phyloP scores from a whole-genome alignment of 2,113 vertebrate species.

The Balaeniceps rex region DNA sequence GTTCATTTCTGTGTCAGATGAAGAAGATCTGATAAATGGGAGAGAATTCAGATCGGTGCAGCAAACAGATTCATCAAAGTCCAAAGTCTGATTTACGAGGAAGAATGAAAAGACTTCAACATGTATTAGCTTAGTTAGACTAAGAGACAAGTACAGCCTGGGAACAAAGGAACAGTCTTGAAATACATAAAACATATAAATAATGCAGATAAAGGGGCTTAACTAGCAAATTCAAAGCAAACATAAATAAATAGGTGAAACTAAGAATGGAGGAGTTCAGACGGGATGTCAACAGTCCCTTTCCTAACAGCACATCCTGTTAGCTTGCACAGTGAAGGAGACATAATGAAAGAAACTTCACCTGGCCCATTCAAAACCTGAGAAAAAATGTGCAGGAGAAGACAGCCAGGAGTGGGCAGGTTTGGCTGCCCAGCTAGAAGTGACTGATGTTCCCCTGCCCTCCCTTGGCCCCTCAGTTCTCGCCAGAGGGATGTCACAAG shows the following conservation, averaged over 20 bases:
- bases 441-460: no score
- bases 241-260: not conserved
- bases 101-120: not conserved
- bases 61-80: not conserved
- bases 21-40: not conserved
- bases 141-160: not conserved
- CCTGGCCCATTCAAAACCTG: not conserved
- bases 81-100: not conserved
- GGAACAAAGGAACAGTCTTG: not conserved
- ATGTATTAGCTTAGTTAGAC: not conserved
- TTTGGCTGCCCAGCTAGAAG: not conserved
- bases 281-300: not conserved
- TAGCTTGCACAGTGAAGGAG: not conserved
- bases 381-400: not conserved
- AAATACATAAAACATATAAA: not conserved
- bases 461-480: not conserved
- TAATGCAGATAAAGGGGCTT: not conserved
- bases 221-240: not conserved
- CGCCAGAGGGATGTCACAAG: fast-evolving
- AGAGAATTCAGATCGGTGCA: not conserved
- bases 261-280: not conserved
- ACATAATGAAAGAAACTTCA: not conserved
- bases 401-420: not conserved
- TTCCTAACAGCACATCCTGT: not conserved
- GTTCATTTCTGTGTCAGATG: not conserved